A percentile compares a stretch with the other conserved stretches of the same genome.
phyloP scores from a whole-genome alignment of 2,797 vertebrate species.

The Pangasius sanitwongsei region DNA sequence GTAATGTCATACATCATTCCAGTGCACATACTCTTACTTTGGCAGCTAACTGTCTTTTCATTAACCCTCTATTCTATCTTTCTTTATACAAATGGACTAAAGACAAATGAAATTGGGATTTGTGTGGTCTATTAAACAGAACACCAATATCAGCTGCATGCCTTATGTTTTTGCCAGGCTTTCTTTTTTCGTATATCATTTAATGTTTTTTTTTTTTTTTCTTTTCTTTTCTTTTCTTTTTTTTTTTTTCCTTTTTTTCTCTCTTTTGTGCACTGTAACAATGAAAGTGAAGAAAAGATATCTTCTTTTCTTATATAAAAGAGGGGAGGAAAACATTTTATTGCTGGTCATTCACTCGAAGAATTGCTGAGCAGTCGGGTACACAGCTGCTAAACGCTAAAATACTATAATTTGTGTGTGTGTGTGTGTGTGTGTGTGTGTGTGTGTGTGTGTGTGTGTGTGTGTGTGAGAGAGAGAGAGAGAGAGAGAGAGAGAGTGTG shows the following conservation, averaged over 20 bases:
- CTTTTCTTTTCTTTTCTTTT: too few species aligned
- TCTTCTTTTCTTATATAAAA: background rate
- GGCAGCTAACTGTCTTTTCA: constrained; percentile 75
- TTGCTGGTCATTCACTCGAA: constrained; percentile 45
- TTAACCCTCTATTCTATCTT: background rate
- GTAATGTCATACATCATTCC: constrained; percentile 65
- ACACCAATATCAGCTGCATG: constrained; percentile 69
- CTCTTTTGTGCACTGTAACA: constrained; percentile 70
- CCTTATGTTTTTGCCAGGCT: constrained; percentile 67
- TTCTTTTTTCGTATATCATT: constrained; percentile 39
- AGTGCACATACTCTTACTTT: constrained; percentile 68
- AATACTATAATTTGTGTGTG: constrained; percentile 37
- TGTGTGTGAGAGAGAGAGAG: constrained; percentile 21
- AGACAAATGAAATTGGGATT: background rate
- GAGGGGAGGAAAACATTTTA: background rate
- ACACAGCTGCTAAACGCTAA: constrained; percentile 56
- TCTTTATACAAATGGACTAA: background rate
- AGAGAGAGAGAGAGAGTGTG: too few species aligned
- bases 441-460: constrained; percentile 49
- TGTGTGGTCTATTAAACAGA: background rate
- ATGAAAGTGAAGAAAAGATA: constrained; percentile 16
- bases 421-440: constrained; percentile 28
- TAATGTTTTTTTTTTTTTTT: background rate
- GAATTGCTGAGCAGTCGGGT: constrained; percentile 34
- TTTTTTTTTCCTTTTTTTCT: background rate